These are phyloP conservation scores for Thalassophryne amazonica DNA, from an alignment of 2,797 vertebrate species.

Conservation along the genomic window DNA sequence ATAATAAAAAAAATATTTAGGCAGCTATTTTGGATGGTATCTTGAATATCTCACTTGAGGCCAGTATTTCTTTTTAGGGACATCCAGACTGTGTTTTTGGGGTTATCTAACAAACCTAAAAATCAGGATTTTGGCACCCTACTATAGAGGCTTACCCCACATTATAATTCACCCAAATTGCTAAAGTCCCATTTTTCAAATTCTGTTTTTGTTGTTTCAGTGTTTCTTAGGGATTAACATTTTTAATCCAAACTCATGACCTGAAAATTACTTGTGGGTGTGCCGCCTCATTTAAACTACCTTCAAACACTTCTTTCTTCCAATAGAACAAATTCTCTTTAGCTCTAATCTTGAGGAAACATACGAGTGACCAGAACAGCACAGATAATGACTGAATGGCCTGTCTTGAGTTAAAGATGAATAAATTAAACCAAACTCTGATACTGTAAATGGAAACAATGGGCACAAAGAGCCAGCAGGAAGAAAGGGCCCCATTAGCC, in stretches of 20 bases:
- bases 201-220: background rate
- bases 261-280: background rate
- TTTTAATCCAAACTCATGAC: constrained; percentile 8
- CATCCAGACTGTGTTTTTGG: too few species aligned
- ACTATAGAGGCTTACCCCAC: too few species aligned
- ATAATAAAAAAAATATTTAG: too few species aligned
- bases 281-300: background rate
- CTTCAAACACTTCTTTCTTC: constrained; percentile 34
- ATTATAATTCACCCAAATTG: background rate
- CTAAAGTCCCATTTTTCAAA: background rate
- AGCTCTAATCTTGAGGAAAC: constrained; percentile 77
- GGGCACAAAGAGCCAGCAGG: constrained; percentile 84
- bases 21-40: too few species aligned
- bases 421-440: constrained; percentile 76
- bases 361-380: constrained; percentile 64
- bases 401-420: constrained; percentile 67
- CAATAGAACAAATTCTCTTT: constrained; percentile 10
- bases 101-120: too few species aligned
- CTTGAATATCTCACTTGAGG: too few species aligned
- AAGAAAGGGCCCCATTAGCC: constrained; percentile 89
- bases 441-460: constrained; percentile 81
- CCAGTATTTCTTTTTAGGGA: too few species aligned
- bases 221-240: background rate
- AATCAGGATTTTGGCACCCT: too few species aligned
- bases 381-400: constrained; percentile 66